Base-by-base conservation (phyloP, 2,888 invertebrate species). In the Agrotis puta region DNA sequence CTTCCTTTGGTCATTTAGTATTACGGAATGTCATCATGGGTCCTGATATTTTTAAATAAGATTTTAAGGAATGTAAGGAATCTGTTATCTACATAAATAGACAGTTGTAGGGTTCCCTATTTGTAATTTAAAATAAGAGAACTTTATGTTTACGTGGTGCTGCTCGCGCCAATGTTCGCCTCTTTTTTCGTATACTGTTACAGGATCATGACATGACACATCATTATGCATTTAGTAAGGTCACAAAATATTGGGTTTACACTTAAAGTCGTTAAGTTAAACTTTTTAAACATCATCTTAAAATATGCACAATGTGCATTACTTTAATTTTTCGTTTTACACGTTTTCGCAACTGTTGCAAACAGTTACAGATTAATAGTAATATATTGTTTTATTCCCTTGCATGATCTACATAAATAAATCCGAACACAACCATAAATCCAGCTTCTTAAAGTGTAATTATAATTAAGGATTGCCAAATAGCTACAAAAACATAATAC, bases 361-460 rank as follows among this genome's bases (percentile, higher is more conserved):
- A 33, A 33, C 33, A 33, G 33, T 33, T 33, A 39, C 39, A 11
- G 39, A 39, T n/a, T 16, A 24, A 45, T 45, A 45, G 27, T 22
- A 33, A 22, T 54, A 39, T 39, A 20, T 43, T 45, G 0, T 39
- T 39, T 11, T 27, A 54, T 67, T 22, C 22, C 27, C 43, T 68
- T 53, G 43, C 27, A 67, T 27, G 18, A 16, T 70, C 14, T 70
- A 45, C n/a, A 53, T n/a, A 48, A 22, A 70, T 22, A 39, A 50
- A 50, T 45, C 11, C 22, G 1, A 27, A 22, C 27, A 69, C 5
- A 45, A 3, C 22, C 22, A 45, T 45, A 22, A 45, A 47, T 2
- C n/a, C 33, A 33, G 16, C 13, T 53, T 6, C 11, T 22, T 20
- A 43, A 62, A 14, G 20, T 68, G 13, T 43, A n/a, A 18, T 13